phyloP scores from a whole-genome alignment of 2,888 invertebrate genomes.

The Arctia plantaginis region DNA sequence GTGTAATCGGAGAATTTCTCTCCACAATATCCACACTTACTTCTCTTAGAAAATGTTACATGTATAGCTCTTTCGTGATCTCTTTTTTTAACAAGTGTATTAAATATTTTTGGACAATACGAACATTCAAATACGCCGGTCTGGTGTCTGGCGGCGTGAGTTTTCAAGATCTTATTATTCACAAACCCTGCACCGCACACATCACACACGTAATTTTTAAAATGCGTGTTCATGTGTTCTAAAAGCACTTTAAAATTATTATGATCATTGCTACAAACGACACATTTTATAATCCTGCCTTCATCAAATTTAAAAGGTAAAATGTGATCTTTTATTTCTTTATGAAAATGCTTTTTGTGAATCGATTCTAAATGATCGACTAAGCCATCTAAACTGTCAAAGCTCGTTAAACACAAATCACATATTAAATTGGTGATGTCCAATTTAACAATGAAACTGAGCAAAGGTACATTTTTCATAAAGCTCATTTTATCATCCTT shows the following conservation, averaged over 20 bases:
- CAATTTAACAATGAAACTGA: conserved; percentile 60
- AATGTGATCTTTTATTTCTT: conserved; percentile 59
- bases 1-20: conserved; percentile 75
- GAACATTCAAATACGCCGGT: conserved; percentile 63
- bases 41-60: conserved; percentile 56
- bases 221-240: conserved; percentile 73
- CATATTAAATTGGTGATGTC: conserved; percentile 66
- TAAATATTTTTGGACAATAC: conserved; percentile 62
- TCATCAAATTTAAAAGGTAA: conserved; percentile 64
- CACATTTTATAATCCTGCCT: conserved; percentile 46
- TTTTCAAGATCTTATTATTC: conserved; percentile 55
- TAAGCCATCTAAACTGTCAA: conserved; percentile 51
- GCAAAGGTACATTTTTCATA: conserved; percentile 57
- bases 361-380: conserved; percentile 53
- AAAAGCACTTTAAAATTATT: conserved; percentile 65
- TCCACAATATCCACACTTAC: conserved; percentile 68
- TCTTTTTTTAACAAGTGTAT: conserved; percentile 60
- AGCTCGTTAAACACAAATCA: conserved; percentile 52
- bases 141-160: conserved; percentile 68
- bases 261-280: conserved; percentile 52
- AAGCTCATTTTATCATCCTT: conserved; percentile 58
- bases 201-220: conserved; percentile 79
- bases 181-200: conserved; percentile 80
- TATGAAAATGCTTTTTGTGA: conserved; percentile 56
- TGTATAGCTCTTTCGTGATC: conserved; percentile 65